Evolutionary conservation across 2,113 vertebrate species (phyloP).

Genomic region (Todiramphus chloris): DNA sequence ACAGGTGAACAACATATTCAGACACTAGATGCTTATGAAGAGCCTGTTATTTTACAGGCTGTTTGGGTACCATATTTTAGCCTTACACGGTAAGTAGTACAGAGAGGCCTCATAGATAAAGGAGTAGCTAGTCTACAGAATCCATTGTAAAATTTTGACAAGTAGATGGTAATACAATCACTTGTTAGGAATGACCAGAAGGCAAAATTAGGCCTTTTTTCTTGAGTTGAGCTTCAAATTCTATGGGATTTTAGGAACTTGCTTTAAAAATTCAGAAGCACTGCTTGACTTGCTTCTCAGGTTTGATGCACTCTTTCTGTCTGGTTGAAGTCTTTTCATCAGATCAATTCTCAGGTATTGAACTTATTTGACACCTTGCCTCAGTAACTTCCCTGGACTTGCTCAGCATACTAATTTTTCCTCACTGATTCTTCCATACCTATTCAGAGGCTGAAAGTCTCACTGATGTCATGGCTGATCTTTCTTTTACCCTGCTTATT

Average conservation of each 20-base stretch:
- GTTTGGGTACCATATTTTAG: background rate
- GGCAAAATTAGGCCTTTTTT: background rate
- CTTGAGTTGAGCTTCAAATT: background rate
- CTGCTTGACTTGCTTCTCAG: background rate
- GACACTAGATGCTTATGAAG: background rate
- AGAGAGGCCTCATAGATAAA: background rate
- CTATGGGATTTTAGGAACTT: background rate
- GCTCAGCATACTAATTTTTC: background rate
- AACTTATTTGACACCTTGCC: background rate
- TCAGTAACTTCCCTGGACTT: background rate
- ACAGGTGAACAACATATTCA: background rate
- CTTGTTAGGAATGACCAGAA: background rate
- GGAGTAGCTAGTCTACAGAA: background rate
- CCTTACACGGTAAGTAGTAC: background rate
- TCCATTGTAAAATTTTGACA: background rate
- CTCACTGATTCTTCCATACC: background rate
- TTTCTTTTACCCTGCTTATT: background rate
- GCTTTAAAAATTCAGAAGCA: background rate
- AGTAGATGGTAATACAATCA: background rate
- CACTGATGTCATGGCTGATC: background rate
- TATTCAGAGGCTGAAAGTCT: background rate
- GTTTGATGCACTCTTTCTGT: background rate
- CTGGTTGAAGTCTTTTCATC: background rate
- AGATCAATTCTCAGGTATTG: background rate
- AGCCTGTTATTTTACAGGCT: background rate